A percentile compares a stretch with the other conserved stretches of the same genome.
Conservation (phyloP, 1,140 invertebrate genomes). For the Pseudoatta argentina region DNA sequence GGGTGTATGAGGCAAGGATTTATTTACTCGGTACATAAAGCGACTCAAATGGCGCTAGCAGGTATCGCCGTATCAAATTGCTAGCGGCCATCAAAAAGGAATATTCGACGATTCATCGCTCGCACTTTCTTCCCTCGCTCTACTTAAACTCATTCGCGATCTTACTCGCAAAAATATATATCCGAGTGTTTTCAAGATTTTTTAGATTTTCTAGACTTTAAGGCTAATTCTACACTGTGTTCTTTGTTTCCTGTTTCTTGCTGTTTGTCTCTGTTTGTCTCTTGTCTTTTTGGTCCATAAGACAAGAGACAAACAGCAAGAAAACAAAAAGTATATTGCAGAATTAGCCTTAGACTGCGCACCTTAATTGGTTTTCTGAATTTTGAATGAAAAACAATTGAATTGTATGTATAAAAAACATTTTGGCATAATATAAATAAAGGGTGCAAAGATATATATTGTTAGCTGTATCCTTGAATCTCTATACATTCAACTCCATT, state of each 20-base stretch:
- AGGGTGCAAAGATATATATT: neutral
- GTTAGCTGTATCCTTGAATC: neutral
- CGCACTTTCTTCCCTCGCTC: neutral
- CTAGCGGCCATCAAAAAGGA: constrained; percentile 38
- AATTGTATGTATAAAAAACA: neutral
- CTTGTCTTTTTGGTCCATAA: too few relatives aligned
- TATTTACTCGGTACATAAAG: constrained; percentile 68
- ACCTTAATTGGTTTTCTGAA: neutral
- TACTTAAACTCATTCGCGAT: neutral
- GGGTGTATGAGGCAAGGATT: constrained; percentile 23
- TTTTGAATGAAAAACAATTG: neutral
- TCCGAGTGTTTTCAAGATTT: too few relatives aligned
- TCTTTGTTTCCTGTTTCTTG: too few relatives aligned
- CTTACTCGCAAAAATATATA: neutral
- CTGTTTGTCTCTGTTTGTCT: too few relatives aligned
- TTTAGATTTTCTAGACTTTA: neutral
- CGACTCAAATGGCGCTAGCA: constrained; percentile 37
- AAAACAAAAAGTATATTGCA: too few relatives aligned
- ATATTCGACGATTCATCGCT: constrained; percentile 15
- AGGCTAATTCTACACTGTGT: too few relatives aligned
- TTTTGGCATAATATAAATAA: neutral
- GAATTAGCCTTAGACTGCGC: too few relatives aligned
- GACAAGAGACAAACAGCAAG: too few relatives aligned
- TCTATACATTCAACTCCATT: neutral
- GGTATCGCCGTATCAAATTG: constrained; percentile 51